Evolutionary conservation across 2,888 invertebrate species (phyloP).

Genomic region (Hydrotaea diabolus): DNA sequence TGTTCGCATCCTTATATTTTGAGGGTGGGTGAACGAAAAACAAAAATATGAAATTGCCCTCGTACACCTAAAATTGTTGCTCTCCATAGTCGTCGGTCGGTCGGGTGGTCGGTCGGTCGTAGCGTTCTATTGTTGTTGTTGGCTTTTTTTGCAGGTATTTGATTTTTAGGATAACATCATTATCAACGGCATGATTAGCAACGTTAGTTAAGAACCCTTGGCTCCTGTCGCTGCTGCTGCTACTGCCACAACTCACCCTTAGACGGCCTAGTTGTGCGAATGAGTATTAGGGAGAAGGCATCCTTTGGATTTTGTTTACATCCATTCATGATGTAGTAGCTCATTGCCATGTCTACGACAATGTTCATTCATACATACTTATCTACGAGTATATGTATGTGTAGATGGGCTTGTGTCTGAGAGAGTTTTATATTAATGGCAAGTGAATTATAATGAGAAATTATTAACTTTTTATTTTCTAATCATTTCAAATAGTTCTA

Average conservation of each 20-base stretch:
- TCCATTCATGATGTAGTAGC: constrained; percentile 21
- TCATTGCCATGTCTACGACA: constrained; percentile 46
- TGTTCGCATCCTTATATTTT: background rate
- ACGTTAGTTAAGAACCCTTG: constrained; percentile 39
- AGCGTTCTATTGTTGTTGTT: background rate
- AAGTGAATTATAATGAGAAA: background rate
- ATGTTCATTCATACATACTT: background rate
- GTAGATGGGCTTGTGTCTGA: background rate
- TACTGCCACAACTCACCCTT: constrained; percentile 29
- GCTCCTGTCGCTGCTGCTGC: background rate
- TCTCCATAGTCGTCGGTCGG: constrained; percentile 42
- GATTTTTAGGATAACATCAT: constrained; percentile 62
- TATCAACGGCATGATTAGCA: constrained; percentile 53
- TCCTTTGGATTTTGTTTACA: background rate
- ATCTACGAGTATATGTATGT: background rate
- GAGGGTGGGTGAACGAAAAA: constrained; percentile 7
- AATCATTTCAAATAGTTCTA: background rate
- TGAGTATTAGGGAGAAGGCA: background rate
- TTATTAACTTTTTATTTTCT: background rate
- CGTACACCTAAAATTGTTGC: constrained; percentile 55
- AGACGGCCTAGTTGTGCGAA: background rate
- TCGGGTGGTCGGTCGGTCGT: background rate
- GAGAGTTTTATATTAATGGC: too few species aligned
- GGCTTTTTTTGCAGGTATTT: background rate
- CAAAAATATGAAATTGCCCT: background rate